Evolutionary conservation across 2,797 vertebrate species (phyloP).

Genomic region (Pseudotriccus pelzelni): DNA sequence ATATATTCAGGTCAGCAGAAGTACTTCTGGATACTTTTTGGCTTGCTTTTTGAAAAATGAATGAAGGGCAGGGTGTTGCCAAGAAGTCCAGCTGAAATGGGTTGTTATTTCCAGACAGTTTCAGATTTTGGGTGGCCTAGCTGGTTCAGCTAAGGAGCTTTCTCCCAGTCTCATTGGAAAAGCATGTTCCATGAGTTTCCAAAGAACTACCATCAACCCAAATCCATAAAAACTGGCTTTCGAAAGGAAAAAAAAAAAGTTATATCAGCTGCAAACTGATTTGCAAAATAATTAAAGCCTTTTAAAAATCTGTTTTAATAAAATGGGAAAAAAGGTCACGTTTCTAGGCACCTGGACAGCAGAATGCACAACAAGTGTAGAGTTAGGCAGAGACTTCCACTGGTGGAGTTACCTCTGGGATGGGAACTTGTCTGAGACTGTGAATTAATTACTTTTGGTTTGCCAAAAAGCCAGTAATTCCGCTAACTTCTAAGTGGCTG

Average conservation of each 20-base stretch:
- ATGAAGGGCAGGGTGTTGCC: not conserved
- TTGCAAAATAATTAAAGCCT: not conserved
- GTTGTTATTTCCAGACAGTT: not conserved
- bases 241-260: not conserved
- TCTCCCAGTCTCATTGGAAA: not conserved
- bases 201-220: not conserved
- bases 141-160: rapidly evolving
- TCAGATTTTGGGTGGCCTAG: not conserved
- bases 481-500: not conserved
- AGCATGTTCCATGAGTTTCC: not conserved
- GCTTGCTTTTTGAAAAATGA: not conserved
- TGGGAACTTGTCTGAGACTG: not conserved
- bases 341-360: not conserved
- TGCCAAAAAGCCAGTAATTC: not conserved
- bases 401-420: not conserved
- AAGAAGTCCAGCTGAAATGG: not conserved
- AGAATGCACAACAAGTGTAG: not conserved
- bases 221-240: not conserved
- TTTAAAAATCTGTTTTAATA: not conserved
- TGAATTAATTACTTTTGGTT: not conserved
- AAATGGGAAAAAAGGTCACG: not conserved
- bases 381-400: not conserved
- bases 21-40: not conserved
- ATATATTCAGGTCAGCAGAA: not conserved
- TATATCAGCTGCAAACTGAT: not conserved